Evolutionary conservation across 2,113 vertebrate genomes (phyloP), one percentile per base, ranked within the genome.

Genomic region (Podarcis cretensis): DNA sequence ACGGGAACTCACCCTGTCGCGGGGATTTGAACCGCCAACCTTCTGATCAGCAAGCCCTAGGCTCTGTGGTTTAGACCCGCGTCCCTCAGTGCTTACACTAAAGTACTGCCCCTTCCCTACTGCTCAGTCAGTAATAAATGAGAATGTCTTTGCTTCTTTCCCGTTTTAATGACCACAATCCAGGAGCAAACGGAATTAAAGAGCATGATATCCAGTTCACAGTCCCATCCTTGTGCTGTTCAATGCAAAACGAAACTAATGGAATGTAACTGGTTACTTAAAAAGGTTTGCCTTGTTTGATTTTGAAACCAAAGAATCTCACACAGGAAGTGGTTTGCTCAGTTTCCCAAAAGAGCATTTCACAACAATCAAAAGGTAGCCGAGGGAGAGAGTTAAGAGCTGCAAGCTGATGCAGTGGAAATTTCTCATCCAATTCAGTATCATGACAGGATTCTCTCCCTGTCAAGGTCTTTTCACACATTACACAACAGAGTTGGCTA

Each of bases 101-200:
- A 7, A 9, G 16, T 74, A 10, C n/a, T 23, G n/a, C 30, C 27
- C 10, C n/a, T 63, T 13, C 8, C 18, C n/a, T 35, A 54, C 37
- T 30, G 23, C 27, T 6, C 14, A 25, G 63, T 68, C 27, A 48
- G 21, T 54, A 25, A 68, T 54, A 81, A 86, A 13, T 87, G 0
- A 93, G 68, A 3, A 8, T 0, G 68, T 85, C 79, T 76, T 71
- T 63, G 32, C 83, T 82, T 35, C 85, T 91, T 87, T 27, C 37
- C 32, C 12, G 2, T 77, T 89, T 81, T 30, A 76, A 81, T 43
- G 4, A 73, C 78, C 43, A 65, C 37, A 82, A 82, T 43, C 68
- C 2, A n/a, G 35, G 59, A 76, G 4, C 6, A 54, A 35, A 30
- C 13, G 54, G 65, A 57, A 57, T 27, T 25, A 57, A 66, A 43